Evolutionary conservation across 2,888 invertebrate genomes (phyloP), one percentile per base, ranked within the genome.

Genomic region (Ariolimax columbianus): DNA sequence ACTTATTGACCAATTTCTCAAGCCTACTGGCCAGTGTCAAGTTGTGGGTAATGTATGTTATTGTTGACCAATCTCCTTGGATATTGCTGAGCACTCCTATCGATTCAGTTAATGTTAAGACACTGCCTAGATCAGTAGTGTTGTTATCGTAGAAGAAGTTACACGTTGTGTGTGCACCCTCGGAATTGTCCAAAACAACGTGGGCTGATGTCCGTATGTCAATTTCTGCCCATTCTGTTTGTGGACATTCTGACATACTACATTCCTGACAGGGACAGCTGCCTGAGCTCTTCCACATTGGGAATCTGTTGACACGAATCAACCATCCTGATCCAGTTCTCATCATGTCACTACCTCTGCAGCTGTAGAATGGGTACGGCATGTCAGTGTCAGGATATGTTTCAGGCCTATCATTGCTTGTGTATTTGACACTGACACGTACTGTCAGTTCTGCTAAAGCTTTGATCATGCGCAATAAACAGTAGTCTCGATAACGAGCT

Each of bases 11-110:
- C 33, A 47, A 9, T 6, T 51, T 11, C 11, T 51, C 47, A 26
- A 81, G 33, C 33, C 51, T 43, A 36, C 72, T 72, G 14, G 14
- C 14, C 51, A 81, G 38, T 3, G 17, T 40, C 3, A 81, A 38
- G 36, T 81, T 55, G 36, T 81, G 81, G 26, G 81, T 81, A 26
- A 72, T 33, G 43, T 55, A 81, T 7, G 26, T 33, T 23, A 81
- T 0, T 4, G 51, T 51, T 26, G 72, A n/a, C 51, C 81, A n/a
- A 38, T 81, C 81, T 30, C 68, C 43, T 0, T 26, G 14, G 0
- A 68, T 4, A 40, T n/a, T n/a, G 19, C 26, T 63, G 19, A 23
- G 19, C n/a, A 80, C 68, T 14, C 79, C 79, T 17, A 43, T 30
- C 30, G 68, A 30, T n/a, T 30, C 23, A 23, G 30, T 11, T 2